Conservation (phyloP, 2,888 invertebrate species). For the Cephus nigrinus region DNA sequence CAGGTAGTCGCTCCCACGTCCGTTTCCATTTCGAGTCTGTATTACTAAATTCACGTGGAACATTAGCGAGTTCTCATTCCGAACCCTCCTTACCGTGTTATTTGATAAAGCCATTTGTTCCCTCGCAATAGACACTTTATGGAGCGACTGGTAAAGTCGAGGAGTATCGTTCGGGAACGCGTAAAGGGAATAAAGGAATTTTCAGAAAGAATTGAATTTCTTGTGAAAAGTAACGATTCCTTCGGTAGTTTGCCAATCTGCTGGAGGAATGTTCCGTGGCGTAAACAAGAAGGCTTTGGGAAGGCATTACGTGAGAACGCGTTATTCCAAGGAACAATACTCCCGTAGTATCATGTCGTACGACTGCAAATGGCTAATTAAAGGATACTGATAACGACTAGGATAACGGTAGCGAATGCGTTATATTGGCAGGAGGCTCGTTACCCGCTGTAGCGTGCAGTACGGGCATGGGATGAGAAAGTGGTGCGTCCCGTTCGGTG, state of each 20-base stretch:
- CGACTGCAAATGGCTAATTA: slow-evolving; percentile 1
- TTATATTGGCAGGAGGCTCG: neutral
- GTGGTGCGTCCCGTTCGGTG: neutral
- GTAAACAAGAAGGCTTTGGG: neutral
- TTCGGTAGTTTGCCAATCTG: neutral
- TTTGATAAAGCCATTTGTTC: neutral
- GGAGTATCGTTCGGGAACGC: neutral
- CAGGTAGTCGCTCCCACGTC: slow-evolving; percentile 8
- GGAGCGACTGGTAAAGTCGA: neutral
- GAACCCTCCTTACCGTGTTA: neutral
- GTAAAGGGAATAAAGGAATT: neutral
- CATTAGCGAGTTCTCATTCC: slow-evolving; percentile 1
- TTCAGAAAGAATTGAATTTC: neutral
- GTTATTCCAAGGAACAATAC: neutral
- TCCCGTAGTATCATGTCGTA: neutral
- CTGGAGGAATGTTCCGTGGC: neutral
- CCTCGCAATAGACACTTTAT: neutral
- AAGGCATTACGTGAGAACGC: neutral
- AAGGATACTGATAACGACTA: slow-evolving; percentile 4
- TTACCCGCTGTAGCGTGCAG: neutral
- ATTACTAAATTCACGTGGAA: neutral
- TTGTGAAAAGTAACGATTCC: neutral
- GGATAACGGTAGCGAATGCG: neutral
- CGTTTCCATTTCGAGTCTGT: slow-evolving; percentile 1
- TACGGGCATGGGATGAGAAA: neutral